phyloP scores from a whole-genome alignment of 2,888 invertebrate genomes.

The Phymatocera aterrima region DNA sequence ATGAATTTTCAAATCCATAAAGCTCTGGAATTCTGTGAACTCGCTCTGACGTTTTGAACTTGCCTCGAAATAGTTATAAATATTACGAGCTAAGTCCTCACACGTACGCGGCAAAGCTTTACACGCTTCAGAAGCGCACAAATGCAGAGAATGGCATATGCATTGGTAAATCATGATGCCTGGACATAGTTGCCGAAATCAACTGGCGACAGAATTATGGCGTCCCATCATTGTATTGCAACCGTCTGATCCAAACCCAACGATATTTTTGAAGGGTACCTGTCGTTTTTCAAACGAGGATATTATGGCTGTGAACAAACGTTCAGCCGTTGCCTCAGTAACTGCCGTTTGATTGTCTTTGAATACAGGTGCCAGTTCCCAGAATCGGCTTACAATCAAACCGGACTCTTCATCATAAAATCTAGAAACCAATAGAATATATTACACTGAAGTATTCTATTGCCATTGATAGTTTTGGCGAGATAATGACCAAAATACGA shows the following conservation, averaged over 20 bases:
- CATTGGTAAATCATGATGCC: conserved; percentile 53
- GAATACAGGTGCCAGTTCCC: conserved; percentile 5
- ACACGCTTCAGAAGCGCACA: conserved; percentile 63
- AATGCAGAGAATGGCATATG: conserved; percentile 62
- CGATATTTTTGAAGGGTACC: conserved; percentile 57
- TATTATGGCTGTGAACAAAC: conserved; percentile 49
- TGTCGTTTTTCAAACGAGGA: conserved; percentile 49
- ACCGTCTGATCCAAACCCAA: conserved; percentile 61
- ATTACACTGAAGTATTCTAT: not conserved
- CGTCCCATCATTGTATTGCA: conserved; percentile 60
- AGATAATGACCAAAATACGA: not conserved
- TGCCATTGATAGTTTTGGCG: not conserved
- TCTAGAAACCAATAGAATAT: not conserved
- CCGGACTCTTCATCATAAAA: conserved; percentile 12
- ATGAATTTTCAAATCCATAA: conserved; percentile 54
- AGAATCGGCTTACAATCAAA: conserved; percentile 11
- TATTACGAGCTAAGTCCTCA: conserved; percentile 61
- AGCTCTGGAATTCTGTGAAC: conserved; percentile 43
- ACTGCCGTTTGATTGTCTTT: conserved; percentile 23
- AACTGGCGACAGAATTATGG: conserved; percentile 60
- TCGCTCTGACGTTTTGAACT: conserved; percentile 56
- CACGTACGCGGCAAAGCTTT: conserved; percentile 59
- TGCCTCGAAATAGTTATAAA: conserved; percentile 58
- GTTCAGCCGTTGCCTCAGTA: conserved; percentile 50
- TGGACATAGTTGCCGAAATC: conserved; percentile 53